These are phyloP conservation scores for Microcebus griseorufus DNA, from an alignment of 2,113 vertebrate species.

Conservation along the genomic window DNA sequence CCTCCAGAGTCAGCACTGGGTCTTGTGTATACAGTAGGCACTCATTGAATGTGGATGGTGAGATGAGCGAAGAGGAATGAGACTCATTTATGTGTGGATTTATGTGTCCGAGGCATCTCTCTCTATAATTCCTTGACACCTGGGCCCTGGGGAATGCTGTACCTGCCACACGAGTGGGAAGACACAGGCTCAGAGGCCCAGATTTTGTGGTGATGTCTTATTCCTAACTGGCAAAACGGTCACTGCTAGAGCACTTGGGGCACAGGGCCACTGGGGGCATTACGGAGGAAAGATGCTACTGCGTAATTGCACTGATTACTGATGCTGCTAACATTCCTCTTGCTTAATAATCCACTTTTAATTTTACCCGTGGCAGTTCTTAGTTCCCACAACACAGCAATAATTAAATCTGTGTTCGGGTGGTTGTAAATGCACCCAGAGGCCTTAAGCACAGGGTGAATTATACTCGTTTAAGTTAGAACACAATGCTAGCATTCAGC, in stretches of 20 bases:
- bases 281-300: not conserved
- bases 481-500: not conserved
- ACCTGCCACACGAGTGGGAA: not conserved
- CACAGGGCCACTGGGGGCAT: not conserved
- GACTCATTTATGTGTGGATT: not conserved
- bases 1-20: not conserved
- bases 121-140: not conserved
- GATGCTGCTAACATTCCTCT: slow-evolving; percentile 62
- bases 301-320: slow-evolving; percentile 38
- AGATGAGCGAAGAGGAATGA: not conserved
- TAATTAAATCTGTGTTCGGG: slow-evolving; percentile 68
- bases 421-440: slow-evolving; percentile 59
- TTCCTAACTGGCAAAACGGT: not conserved
- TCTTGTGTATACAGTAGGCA: not conserved
- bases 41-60: not conserved
- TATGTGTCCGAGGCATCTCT: fast-evolving
- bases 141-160: not conserved
- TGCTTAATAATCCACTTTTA: slow-evolving; percentile 72
- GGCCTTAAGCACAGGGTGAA: slow-evolving; percentile 59
- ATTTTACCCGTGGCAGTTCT: slow-evolving; percentile 64
- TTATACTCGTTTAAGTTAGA: slow-evolving; percentile 57
- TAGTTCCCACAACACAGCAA: slow-evolving; percentile 53
- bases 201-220: not conserved
- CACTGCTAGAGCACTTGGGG: not conserved
- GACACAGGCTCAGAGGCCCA: not conserved